Base-by-base conservation (phyloP, 2,797 vertebrate species). In the Galago senegalensis region DNA sequence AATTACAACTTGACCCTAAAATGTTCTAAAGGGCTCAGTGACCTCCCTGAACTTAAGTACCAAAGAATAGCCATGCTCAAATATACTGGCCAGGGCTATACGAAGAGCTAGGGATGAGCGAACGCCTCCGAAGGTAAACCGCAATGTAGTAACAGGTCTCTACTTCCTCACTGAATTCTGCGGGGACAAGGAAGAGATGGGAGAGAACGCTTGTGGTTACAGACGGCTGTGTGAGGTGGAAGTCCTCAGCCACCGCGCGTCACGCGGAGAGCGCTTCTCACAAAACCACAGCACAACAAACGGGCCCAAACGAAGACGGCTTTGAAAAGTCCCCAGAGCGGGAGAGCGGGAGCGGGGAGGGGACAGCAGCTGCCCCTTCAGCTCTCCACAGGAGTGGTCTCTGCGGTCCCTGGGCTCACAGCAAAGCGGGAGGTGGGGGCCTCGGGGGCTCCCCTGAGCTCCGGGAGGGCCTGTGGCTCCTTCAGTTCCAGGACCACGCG, bases 401-500 rank as follows among this genome's bases (percentile, higher is more conserved):
- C 90, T 3, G 13, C 61, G 61, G 40, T 58, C 16, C 25, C 58
- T 0, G 3, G 81, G 58, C 61, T 95, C 83, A n/a, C 40, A 3
- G 87, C 63, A 5, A 77, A 61, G n/a, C 21, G 76, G 73, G 84
- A 65, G 23, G 12, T 46, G 77, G 91, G n/a, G 60, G 77, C 72
- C 67, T 58, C 25, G 0, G 49, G 20, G 14, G 87, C 40, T 5
- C 20, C 79, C 29, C 17, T 27, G 81, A 34, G 31, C 49, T 69
- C 76, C 1, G 12, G 31, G 21, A 72, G 27, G 37, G 91, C 43
- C 25, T 18, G 96, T 2, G 96, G 37, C 17, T 88, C 95, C 85
- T 86, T 89, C 11, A 97, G n/a, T 29, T 84, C 85, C 75, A 93
- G 49, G 20, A 93, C 77, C 82, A 94, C 73, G 1, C 88, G 94